phyloP scores from a whole-genome alignment of 1,140 invertebrate genomes.

The Camponotus vicinus region DNA sequence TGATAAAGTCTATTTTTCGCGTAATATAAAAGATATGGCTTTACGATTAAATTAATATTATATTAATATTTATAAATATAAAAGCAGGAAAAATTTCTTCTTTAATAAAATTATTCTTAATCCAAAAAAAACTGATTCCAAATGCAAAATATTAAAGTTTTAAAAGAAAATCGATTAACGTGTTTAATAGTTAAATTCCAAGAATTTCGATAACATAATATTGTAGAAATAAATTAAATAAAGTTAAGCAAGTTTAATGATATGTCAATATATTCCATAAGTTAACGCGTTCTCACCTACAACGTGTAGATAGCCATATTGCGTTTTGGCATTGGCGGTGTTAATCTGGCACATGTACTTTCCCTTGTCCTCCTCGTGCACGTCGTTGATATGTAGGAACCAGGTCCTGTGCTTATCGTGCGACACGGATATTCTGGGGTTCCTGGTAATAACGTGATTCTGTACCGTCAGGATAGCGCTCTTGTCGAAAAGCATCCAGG shows the following conservation, averaged over 20 bases:
- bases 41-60: background rate
- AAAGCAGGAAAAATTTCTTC: background rate
- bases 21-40: background rate
- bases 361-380: slow-evolving; percentile 96
- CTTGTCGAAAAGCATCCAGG: slow-evolving; percentile 98
- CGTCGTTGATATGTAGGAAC: slow-evolving; percentile 96
- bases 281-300: slow-evolving; percentile 91
- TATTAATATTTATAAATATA: background rate
- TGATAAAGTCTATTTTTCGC: no score
- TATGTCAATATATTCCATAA: background rate
- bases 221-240: background rate
- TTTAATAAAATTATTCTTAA: background rate
- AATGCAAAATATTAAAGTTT: background rate
- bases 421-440: slow-evolving; percentile 95
- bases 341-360: slow-evolving; percentile 99
- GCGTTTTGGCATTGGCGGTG: slow-evolving; percentile 96
- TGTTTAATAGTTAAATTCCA: background rate
- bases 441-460: slow-evolving; percentile 96
- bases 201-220: background rate
- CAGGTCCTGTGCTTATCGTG: slow-evolving; percentile 95
- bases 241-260: slow-evolving; percentile 1
- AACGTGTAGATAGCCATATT: slow-evolving; percentile 96
- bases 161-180: background rate
- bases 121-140: background rate
- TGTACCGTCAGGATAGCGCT: slow-evolving; percentile 97